These are phyloP conservation scores for Nemoura dubitans DNA, from an alignment of 2,888 invertebrate genomes.

Conservation along the genomic window DNA sequence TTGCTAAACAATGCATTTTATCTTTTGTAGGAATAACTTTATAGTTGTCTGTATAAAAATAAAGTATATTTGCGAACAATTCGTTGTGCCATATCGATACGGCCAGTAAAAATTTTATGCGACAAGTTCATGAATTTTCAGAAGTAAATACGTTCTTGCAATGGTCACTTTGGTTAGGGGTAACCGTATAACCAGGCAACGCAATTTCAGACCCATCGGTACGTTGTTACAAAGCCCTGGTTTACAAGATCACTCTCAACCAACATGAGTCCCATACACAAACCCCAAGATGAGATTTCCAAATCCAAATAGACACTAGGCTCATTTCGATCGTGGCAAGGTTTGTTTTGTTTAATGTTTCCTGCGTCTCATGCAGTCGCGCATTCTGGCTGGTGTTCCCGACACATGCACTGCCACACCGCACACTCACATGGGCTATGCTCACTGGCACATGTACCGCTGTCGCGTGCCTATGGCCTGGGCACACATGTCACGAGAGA, in stretches of 20 bases:
- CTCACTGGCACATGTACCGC: not conserved
- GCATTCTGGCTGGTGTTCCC: not conserved
- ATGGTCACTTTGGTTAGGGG: not conserved
- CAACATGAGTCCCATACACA: not conserved
- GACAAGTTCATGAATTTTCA: not conserved
- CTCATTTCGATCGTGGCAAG: not conserved
- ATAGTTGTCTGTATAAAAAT: too few species aligned
- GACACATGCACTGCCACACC: not conserved
- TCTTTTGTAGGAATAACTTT: too few species aligned
- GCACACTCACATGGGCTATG: too few species aligned
- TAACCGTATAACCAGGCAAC: too few species aligned
- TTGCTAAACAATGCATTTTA: not conserved
- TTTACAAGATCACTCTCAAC: too few species aligned
- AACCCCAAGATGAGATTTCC: not conserved
- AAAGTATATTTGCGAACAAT: too few species aligned
- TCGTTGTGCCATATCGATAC: too few species aligned
- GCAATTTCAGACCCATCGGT: too few species aligned
- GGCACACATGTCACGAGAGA: not conserved
- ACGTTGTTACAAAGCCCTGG: too few species aligned
- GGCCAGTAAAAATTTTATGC: too few species aligned
- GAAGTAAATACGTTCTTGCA: conserved; percentile 8
- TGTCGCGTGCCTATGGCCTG: not conserved
- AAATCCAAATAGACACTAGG: not conserved
- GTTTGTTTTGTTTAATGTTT: conserved; percentile 5
- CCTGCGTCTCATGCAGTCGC: not conserved